Base-by-base conservation (phyloP, 2,797 vertebrate genomes). In the Melanotaenia boesemani region DNA sequence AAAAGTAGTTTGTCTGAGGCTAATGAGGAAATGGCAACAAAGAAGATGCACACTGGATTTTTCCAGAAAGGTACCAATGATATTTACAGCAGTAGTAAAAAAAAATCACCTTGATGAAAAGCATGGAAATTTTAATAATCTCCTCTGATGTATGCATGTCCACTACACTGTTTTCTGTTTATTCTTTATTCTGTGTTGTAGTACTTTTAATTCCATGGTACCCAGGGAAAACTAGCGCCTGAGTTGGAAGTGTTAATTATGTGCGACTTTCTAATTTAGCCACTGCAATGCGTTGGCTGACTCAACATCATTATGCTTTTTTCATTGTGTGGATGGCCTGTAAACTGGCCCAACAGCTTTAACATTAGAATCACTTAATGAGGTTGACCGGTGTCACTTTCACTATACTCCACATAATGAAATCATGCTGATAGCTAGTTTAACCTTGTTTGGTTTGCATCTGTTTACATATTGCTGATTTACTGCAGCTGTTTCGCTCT, bases 231-330 rank as follows among this genome's bases (percentile, higher is more conserved):
- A 24, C 26, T 55, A 24, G 52, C 52, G 6, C 52, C 68, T 79
- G 77, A 11, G 74, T 75, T 70, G 66, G 44, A 83, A 34, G 75
- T 84, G 75, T 81, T 90, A 89, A 89, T 90, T 86, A 80, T 74
- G 83, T 79, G 80, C 60, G 74, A 86, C 86, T 89, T 85, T 87
- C 72, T 67, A 58, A 86, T 86, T 89, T 77, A 79, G 68, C 78
- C 60, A 15, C 20, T 48, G 76, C 63, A n/a, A 62, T 36, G n/a
- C 58, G 73, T 75, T 69, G 71, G 70, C 77, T 60, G 63, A 66
- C 66, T 73, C 65, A 34, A 0, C 46, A 30, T 57, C 59, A 24
- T 72, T 65, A 15, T 28, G 26, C 58, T 26, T 26, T 76, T 77
- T 66, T 55, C 54, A 10, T 28, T 6, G 46, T 44, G 56, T 22